Evolutionary conservation across 2,113 vertebrate species (phyloP).

Genomic region (Proteles cristata): DNA sequence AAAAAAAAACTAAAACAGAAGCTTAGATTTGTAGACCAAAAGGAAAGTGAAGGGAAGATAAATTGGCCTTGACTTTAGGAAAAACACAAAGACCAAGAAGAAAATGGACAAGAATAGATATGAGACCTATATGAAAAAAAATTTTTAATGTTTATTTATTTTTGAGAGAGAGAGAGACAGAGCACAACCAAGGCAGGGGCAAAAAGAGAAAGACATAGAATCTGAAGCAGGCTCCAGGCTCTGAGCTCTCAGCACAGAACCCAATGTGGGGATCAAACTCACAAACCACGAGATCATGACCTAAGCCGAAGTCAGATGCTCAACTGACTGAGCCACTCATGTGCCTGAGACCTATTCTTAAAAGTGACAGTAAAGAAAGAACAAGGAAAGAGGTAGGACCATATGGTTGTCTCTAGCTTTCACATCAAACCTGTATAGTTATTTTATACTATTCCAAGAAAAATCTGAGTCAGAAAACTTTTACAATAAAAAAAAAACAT

Average conservation of each 20-base stretch:
- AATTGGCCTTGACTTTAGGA: background rate
- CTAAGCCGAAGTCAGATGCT: too few relatives aligned
- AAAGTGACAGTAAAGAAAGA: background rate
- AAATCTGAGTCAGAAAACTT: background rate
- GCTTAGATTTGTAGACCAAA: background rate
- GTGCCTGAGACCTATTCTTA: background rate
- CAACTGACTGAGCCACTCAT: too few relatives aligned
- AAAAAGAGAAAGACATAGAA: too few relatives aligned
- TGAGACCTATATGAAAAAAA: background rate
- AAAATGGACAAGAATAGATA: background rate
- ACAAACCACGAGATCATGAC: too few relatives aligned
- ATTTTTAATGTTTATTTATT: too few relatives aligned
- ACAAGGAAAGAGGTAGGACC: background rate
- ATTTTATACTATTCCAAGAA: background rate
- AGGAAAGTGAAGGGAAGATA: background rate
- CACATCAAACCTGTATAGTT: background rate
- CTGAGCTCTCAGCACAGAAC: too few relatives aligned
- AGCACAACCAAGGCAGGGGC: too few relatives aligned
- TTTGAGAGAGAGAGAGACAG: too few relatives aligned
- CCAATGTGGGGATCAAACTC: too few relatives aligned
- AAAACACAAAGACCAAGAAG: background rate
- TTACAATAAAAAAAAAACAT: constrained; percentile 10
- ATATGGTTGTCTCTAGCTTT: background rate
- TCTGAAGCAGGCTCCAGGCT: too few relatives aligned
- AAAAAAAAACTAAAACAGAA: background rate